Percentiles rank a stretch among this genome's conserved stretches.
Conservation (phyloP, 2,888 invertebrate species). For the Hipparchia semele region DNA sequence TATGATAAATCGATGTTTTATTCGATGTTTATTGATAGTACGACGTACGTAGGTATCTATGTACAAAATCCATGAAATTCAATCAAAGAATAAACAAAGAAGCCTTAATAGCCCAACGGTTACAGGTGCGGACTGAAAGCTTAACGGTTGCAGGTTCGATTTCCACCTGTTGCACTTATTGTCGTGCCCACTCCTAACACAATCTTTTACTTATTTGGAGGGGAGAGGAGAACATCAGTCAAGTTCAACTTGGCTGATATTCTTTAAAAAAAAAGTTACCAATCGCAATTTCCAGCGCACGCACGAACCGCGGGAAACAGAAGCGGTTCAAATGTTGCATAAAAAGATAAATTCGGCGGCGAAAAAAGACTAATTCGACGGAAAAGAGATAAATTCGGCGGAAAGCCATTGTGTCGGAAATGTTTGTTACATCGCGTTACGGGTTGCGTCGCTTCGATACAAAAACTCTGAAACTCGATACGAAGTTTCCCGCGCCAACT, state of each 20-base stretch:
- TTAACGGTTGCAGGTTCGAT: no score
- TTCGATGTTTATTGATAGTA: background rate
- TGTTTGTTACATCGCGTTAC: slow-evolving; percentile 39
- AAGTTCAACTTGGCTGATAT: no score
- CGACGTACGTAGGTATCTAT: background rate
- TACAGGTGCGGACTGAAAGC: no score
- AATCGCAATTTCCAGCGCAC: background rate
- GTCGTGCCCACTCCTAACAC: no score
- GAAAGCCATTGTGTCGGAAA: slow-evolving; percentile 44
- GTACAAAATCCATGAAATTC: background rate
- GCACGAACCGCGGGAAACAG: slow-evolving; percentile 28
- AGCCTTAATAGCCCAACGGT: no score
- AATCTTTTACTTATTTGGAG: no score
- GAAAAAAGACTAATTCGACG: slow-evolving; percentile 22
- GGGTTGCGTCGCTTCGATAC: slow-evolving; percentile 45
- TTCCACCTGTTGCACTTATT: no score
- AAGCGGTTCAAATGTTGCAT: slow-evolving; percentile 35
- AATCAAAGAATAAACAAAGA: background rate
- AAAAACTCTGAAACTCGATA: slow-evolving; percentile 67
- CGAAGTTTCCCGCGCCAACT: slow-evolving; percentile 63
- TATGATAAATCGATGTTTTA: background rate
- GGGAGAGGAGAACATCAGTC: no score
- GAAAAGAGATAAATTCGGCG: slow-evolving; percentile 37
- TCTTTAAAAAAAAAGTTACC: background rate
- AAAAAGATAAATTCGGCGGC: slow-evolving; percentile 37